Percentiles rank a stretch among this genome's conserved stretches.
Evolutionary conservation across 2,888 invertebrate species (phyloP).

Genomic region (Diachrysia chrysitis): DNA sequence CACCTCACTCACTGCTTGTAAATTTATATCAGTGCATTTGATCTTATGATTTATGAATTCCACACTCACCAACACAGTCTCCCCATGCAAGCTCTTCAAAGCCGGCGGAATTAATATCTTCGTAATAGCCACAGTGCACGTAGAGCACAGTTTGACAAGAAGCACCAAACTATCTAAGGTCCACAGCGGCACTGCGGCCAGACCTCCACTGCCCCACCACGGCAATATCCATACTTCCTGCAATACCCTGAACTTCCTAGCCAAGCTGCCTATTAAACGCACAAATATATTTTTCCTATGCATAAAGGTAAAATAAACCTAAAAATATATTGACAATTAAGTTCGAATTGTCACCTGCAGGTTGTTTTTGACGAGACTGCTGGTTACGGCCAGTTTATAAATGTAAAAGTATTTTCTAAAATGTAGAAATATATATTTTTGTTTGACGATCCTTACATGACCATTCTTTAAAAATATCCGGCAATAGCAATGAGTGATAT

Average conservation of each 20-base stretch:
- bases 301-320: conserved; percentile 74
- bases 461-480: not conserved
- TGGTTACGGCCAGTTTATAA: conserved; percentile 6
- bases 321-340: conserved; percentile 58
- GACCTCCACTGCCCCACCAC: conserved; percentile 82
- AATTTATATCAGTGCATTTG: too few species aligned
- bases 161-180: conserved; percentile 79
- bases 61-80: conserved; percentile 81
- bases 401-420: not conserved
- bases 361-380: conserved; percentile 14
- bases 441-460: not conserved
- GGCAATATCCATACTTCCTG: conserved; percentile 85
- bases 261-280: conserved; percentile 73
- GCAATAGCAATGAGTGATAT: too few species aligned
- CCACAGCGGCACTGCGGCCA: conserved; percentile 78
- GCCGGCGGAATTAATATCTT: conserved; percentile 77
- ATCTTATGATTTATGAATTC: too few species aligned
- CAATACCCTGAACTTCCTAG: conserved; percentile 79
- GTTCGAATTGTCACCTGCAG: conserved; percentile 42
- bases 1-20: too few species aligned
- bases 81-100: conserved; percentile 82
- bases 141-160: conserved; percentile 78
- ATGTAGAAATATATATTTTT: not conserved
- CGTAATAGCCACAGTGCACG: conserved; percentile 73
- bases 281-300: conserved; percentile 78